Base-by-base conservation (phyloP, 2,113 vertebrate species). In the Myrmophylax atrothorax region DNA sequence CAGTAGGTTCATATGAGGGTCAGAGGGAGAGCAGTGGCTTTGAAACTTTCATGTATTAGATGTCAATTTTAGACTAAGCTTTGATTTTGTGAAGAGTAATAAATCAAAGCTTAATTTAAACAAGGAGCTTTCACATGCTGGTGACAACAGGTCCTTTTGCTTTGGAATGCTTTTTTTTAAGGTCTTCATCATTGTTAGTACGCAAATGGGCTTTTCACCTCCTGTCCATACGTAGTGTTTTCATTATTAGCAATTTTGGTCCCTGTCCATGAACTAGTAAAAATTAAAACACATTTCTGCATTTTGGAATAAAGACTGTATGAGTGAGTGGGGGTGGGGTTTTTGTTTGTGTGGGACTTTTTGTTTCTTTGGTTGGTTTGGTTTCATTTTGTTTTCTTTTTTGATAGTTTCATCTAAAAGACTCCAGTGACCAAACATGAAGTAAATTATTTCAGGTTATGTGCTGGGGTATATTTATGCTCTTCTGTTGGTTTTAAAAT, bases 171-270 rank as follows among this genome's bases (percentile, higher is more conserved):
- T 1, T 47, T 68, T 82, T 60, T 37, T 70, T 35, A 60, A 72
- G 20, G 8, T 83, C 44, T 90, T 37, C 5, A 1, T 69, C 2
- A 1, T 29, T 56, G 7, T 59, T 81, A 46, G 38, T 55, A 47
- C 8, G 37, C 3, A 33, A 35, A 24, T 10, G 18, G 31, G 8
- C 15, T 79, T 86, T 87, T 85, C 69, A 25, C 25, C 4, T 87
- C 10, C 9, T 0, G 3, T 42, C 62, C 2, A 1, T 47, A 12
- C 8, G 4, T 2, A 28, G 5, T 33, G 12, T 1, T 83, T 58
- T 29, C 63, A 29, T 79, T 75, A 49, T 40, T 25, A 24, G 14
- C 1, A 1, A 52, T 82, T 87, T 89, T 75, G 31, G 24, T 74
- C 37, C 40, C 87, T 12, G 14, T 75, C 7, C 33, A 8, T 44